These are phyloP conservation scores for Lasioglossum leucozonium DNA, from an alignment of 2,888 invertebrate genomes.

Conservation along the genomic window DNA sequence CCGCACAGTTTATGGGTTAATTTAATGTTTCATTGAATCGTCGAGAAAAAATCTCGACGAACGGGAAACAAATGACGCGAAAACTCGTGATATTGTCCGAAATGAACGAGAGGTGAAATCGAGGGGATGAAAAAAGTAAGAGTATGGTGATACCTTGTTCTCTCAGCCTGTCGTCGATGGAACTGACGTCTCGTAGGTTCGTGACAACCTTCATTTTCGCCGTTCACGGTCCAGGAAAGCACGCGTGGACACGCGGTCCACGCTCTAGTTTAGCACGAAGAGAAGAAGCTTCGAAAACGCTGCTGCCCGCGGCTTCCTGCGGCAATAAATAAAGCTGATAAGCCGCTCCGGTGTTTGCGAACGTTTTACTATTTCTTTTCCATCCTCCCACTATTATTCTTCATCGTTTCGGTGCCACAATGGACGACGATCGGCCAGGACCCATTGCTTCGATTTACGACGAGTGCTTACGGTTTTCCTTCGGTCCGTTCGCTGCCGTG, in stretches of 20 bases:
- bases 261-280: constrained; percentile 58
- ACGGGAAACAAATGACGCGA: not conserved
- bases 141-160: not conserved
- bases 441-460: constrained; percentile 48
- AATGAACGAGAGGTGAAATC: not conserved
- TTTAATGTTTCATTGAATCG: constrained; percentile 4
- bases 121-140: not conserved
- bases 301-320: constrained; percentile 61
- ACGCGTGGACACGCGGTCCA: constrained; percentile 37
- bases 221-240: constrained; percentile 44
- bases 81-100: not conserved
- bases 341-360: constrained; percentile 74
- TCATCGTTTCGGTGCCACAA: constrained; percentile 65
- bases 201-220: constrained; percentile 52
- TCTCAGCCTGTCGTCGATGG: constrained; percentile 25
- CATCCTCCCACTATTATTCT: constrained; percentile 66
- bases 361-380: constrained; percentile 75
- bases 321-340: constrained; percentile 79
- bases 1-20: not conserved
- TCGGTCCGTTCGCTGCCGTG: constrained; percentile 11
- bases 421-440: constrained; percentile 61
- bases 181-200: constrained; percentile 42
- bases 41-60: not conserved
- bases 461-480: constrained; percentile 18
- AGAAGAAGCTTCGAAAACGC: constrained; percentile 66